Evolutionary conservation across 1,140 invertebrate genomes (phyloP).

Genomic region (Dicyema japonicum): DNA sequence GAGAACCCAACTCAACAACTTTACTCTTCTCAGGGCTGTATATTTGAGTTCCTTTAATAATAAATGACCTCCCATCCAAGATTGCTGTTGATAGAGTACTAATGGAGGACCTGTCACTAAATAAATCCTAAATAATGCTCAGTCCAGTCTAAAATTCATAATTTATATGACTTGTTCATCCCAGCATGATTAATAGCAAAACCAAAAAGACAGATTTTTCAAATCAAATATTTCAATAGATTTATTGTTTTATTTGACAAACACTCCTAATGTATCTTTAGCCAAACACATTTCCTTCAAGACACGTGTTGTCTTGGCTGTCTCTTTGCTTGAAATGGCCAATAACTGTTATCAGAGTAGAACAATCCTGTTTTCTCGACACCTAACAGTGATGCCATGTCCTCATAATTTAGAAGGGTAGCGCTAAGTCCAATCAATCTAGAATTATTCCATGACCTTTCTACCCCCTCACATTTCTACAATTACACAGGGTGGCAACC

Average conservation of each 20-base stretch:
- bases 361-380: conserved; percentile 53
- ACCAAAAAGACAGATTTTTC: conserved; percentile 75
- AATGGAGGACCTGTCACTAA: no score
- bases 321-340: no score
- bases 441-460: conserved; percentile 21
- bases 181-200: conserved; percentile 99
- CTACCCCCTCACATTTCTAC: conserved; percentile 36
- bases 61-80: no score
- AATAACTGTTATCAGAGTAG: conserved; percentile 91
- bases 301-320: conserved; percentile 70
- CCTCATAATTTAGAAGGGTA: conserved; percentile 83
- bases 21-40: no score
- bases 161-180: no score
- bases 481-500: conserved; percentile 53
- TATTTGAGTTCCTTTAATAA: no score
- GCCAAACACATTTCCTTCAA: conserved; percentile 83
- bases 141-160: no score
- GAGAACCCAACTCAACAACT: no score
- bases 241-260: conserved; percentile 66
- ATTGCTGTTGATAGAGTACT: no score
- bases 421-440: conserved; percentile 72
- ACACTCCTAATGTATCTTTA: conserved; percentile 73
- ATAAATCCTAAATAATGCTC: no score
- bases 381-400: conserved; percentile 67
- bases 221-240: conserved; percentile 87